These are phyloP conservation scores for Acropora yongei DNA, from an alignment of 64 coral and sea anemone species.

Conservation along the genomic window DNA sequence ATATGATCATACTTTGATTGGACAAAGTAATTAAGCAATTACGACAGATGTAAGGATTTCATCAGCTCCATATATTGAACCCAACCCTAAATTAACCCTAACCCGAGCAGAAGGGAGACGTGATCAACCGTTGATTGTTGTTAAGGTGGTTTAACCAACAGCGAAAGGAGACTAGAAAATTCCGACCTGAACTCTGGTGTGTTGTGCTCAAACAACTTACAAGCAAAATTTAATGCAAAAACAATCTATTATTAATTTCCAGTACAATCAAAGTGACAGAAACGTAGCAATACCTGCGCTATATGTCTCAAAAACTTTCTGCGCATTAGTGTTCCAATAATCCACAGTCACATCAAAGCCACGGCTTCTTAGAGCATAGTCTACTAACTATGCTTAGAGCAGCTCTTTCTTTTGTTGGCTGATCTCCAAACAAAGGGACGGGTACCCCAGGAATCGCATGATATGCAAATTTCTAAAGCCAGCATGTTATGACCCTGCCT, in stretches of 20 bases:
- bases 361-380: no score
- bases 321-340: neutral
- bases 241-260: no score
- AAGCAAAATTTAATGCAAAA: no score
- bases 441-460: conserved; percentile 36
- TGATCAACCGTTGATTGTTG: no score
- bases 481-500: conserved; percentile 2
- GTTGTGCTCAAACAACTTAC: no score
- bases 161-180: no score
- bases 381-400: neutral
- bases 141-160: no score
- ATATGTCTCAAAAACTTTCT: neutral
- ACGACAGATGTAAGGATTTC: neutral
- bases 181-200: no score
- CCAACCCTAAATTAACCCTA: no score
- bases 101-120: no score
- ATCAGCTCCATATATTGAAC: no score
- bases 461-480: conserved; percentile 11
- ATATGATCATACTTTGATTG: no score
- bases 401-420: neutral
- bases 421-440: conserved; percentile 8
- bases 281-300: neutral
- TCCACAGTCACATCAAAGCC: neutral
- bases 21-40: neutral
- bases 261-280: neutral